Evolutionary conservation across 2,113 vertebrate species (phyloP).

Genomic region (Sorex araneus): DNA sequence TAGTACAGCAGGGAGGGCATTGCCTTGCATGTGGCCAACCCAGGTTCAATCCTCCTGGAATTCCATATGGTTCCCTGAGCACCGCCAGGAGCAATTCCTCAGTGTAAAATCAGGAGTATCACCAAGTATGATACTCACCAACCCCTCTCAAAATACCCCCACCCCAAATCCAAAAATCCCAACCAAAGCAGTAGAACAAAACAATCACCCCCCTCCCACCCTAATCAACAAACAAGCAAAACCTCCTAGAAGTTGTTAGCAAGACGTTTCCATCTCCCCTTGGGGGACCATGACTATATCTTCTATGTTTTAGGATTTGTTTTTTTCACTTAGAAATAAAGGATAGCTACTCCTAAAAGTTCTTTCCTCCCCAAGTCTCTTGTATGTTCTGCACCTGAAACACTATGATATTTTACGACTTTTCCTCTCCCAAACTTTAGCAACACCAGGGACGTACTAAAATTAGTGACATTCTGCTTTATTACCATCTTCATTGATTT

Average conservation of each 20-base stretch:
- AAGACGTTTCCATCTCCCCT: not conserved
- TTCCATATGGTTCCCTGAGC: no score
- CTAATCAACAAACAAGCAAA: no score
- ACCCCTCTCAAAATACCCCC: no score
- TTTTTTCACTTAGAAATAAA: conserved; percentile 26
- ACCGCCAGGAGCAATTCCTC: no score
- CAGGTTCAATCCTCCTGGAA: no score
- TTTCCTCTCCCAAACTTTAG: not conserved
- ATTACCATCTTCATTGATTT: not conserved
- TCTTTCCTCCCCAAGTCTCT: not conserved
- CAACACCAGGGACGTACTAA: not conserved
- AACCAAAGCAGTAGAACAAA: no score
- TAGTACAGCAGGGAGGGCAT: no score
- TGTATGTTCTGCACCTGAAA: not conserved
- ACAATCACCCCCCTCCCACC: no score
- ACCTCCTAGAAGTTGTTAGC: not conserved
- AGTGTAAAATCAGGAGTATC: no score
- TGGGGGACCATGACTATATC: not conserved
- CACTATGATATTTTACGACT: not conserved
- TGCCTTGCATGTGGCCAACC: no score
- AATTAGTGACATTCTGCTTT: not conserved
- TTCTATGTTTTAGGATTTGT: not conserved
- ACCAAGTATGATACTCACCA: no score
- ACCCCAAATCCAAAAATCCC: no score
- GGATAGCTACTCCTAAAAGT: conserved; percentile 12